A percentile compares a stretch with the other conserved stretches of the same genome.
These are phyloP conservation scores for Margarornis squamiger DNA, from an alignment of 2,797 vertebrate species.

Conservation along the genomic window DNA sequence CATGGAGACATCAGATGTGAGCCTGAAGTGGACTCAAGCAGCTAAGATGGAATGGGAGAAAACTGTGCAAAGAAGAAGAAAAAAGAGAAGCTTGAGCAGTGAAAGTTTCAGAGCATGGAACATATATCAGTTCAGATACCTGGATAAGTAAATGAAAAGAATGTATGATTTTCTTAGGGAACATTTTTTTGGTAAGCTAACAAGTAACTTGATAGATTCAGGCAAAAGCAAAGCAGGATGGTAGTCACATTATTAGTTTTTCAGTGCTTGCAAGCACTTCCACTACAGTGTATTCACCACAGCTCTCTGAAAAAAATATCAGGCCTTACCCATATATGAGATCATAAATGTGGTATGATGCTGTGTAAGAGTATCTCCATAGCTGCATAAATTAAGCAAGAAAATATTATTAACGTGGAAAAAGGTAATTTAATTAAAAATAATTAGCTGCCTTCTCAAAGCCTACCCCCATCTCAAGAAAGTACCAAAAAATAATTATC, in stretches of 20 bases:
- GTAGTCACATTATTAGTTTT: neutral
- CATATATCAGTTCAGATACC: neutral
- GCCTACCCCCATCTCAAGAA: neutral
- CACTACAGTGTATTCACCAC: neutral
- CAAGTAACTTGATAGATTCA: neutral
- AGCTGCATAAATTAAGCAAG: constrained; percentile 78
- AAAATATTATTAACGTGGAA: constrained; percentile 12
- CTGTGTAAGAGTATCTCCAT: constrained; percentile 94
- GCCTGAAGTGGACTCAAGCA: neutral
- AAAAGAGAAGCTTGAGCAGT: neutral
- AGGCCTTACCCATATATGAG: constrained; percentile 82
- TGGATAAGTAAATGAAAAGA: neutral
- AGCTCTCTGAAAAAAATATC: neutral
- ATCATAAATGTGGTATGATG: constrained; percentile 91
- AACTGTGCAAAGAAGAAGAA: neutral
- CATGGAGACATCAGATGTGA: neutral
- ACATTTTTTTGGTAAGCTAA: neutral
- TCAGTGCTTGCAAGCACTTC: neutral
- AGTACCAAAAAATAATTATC: neutral
- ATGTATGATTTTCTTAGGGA: neutral
- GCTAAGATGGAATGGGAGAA: neutral
- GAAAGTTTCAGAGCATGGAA: neutral
- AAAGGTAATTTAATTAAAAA: neutral
- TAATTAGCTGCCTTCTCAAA: neutral
- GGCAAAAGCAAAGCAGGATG: constrained; percentile 22